Conservation (phyloP, 2,888 invertebrate species). For the Dilophus febrilis region DNA sequence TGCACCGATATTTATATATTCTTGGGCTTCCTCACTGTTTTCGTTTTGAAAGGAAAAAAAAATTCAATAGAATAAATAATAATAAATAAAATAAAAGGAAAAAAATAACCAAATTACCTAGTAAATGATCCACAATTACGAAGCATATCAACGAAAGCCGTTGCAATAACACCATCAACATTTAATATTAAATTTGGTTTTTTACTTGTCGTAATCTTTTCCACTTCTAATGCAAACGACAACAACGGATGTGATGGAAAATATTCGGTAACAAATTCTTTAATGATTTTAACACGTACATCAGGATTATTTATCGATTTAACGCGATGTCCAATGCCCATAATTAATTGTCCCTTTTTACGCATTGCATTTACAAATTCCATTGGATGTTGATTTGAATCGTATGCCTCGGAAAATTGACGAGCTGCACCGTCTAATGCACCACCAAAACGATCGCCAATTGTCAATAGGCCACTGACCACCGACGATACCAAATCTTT, state of each 20-base stretch:
- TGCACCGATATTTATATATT: constrained; percentile 93
- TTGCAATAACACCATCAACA: constrained; percentile 97
- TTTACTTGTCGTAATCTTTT: constrained; percentile 97
- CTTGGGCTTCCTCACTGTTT: constrained; percentile 83
- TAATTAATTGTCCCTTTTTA: constrained; percentile 91
- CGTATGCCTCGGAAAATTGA: constrained; percentile 94
- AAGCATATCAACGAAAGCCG: constrained; percentile 92
- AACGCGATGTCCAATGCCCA: constrained; percentile 95
- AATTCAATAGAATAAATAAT: not conserved
- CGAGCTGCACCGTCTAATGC: constrained; percentile 95
- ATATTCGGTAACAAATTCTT: constrained; percentile 84
- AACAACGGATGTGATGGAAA: constrained; percentile 92
- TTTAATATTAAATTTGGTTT: constrained; percentile 99
- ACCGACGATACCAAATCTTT: constrained; percentile 94
- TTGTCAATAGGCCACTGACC: constrained; percentile 91
- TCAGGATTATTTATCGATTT: constrained; percentile 97
- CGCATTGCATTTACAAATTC: constrained; percentile 98
- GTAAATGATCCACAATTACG: constrained; percentile 89
- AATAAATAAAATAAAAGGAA: constrained; percentile 1
- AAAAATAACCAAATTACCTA: constrained; percentile 35
- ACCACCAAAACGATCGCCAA: constrained; percentile 97
- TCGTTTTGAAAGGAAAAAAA: constrained; percentile 1
- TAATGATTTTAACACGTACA: constrained; percentile 91
- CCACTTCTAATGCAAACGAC: constrained; percentile 90
- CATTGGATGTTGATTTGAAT: constrained; percentile 84